A percentile compares a stretch with the other conserved stretches of the same genome.
These are phyloP conservation scores for Neomonachus schauinslandi DNA, from an alignment of 2,113 vertebrate species.

Conservation along the genomic window DNA sequence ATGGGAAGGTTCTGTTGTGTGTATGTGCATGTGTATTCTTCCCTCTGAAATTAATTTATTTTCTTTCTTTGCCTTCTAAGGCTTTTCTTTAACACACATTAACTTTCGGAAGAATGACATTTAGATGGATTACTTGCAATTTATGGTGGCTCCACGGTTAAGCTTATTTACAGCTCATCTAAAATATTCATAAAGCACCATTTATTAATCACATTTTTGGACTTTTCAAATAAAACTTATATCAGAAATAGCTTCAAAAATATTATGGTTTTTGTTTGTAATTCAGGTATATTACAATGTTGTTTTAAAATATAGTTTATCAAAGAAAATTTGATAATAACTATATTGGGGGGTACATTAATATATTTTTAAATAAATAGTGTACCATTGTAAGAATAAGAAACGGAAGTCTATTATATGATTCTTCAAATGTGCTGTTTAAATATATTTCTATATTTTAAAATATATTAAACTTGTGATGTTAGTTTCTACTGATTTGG, in stretches of 20 bases:
- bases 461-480: slow-evolving; percentile 88
- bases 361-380: slow-evolving; percentile 89
- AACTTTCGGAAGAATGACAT: slow-evolving; percentile 45
- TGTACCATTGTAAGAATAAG: slow-evolving; percentile 86
- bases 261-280: slow-evolving; percentile 67
- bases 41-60: slow-evolving; percentile 84
- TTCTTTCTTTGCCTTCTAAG: slow-evolving; percentile 59
- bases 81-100: slow-evolving; percentile 52
- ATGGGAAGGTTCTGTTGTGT: slow-evolving; percentile 64
- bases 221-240: slow-evolving; percentile 52
- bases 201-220: slow-evolving; percentile 53
- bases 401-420: slow-evolving; percentile 89
- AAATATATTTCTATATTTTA: slow-evolving; percentile 88
- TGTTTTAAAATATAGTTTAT: slow-evolving; percentile 82
- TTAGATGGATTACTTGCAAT: not conserved
- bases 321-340: slow-evolving; percentile 82
- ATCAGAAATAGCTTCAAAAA: slow-evolving; percentile 63
- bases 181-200: slow-evolving; percentile 53
- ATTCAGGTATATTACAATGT: slow-evolving; percentile 72
- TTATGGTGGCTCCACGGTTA: slow-evolving; percentile 61
- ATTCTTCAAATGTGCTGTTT: slow-evolving; percentile 88
- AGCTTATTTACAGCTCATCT: slow-evolving; percentile 57
- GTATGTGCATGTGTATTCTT: slow-evolving; percentile 61
- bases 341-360: slow-evolving; percentile 85
- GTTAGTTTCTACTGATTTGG: slow-evolving; percentile 67